A percentile compares a stretch with the other conserved stretches of the same genome.
phyloP scores from a whole-genome alignment of 2,797 vertebrate species.

The Agapornis canus region DNA sequence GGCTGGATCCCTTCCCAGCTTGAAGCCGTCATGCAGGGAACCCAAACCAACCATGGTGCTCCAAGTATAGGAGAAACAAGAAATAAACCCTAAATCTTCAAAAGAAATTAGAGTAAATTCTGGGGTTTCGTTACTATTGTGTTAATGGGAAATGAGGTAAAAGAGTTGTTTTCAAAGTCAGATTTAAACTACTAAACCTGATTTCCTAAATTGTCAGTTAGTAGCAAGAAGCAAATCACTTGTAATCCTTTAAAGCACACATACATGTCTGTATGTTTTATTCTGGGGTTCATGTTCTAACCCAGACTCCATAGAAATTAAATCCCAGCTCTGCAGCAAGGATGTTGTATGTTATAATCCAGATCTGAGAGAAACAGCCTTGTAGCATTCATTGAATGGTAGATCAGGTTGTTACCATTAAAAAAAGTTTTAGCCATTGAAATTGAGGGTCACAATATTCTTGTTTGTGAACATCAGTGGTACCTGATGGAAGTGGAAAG shows the following conservation, averaged over 20 bases:
- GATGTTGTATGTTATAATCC: not conserved
- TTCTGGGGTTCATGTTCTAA: not conserved
- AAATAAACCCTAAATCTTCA: not conserved
- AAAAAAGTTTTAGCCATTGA: not conserved
- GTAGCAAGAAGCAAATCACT: not conserved
- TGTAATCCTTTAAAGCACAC: not conserved
- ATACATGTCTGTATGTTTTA: not conserved
- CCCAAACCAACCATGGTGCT: not conserved
- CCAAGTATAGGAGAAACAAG: not conserved
- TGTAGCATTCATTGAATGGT: not conserved
- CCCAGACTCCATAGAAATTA: conserved; percentile 37
- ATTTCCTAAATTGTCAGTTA: not conserved
- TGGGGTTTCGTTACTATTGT: conserved; percentile 13
- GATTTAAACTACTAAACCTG: conserved; percentile 8
- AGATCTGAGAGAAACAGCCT: not conserved
- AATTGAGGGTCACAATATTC: not conserved
- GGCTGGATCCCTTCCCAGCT: not conserved
- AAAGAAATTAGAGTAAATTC: not conserved
- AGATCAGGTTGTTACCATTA: not conserved
- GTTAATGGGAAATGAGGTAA: conserved; percentile 31
- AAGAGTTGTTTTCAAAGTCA: conserved; percentile 1
- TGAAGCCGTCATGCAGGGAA: not conserved
- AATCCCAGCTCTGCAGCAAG: not conserved
- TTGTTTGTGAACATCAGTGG: not conserved
- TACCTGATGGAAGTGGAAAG: not conserved